Percentiles rank a stretch among this genome's conserved stretches.
These are phyloP conservation scores for Heliconius ethilla DNA, from an alignment of 2,888 invertebrate genomes.

Conservation along the genomic window DNA sequence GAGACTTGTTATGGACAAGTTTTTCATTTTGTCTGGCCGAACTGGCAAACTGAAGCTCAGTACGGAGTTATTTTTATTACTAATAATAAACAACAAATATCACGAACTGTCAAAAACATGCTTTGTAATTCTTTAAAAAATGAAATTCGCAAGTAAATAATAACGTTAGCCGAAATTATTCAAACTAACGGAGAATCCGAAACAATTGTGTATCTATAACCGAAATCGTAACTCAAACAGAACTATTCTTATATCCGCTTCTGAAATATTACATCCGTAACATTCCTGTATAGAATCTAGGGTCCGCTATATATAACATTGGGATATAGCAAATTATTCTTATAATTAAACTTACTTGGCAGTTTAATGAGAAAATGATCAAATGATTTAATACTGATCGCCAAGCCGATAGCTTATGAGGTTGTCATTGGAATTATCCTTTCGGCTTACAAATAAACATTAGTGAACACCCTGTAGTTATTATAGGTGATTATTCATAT, in stretches of 20 bases:
- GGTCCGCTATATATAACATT: slow-evolving; percentile 56
- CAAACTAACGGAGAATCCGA: neutral
- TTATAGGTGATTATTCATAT: slow-evolving; percentile 30
- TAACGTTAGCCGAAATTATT: neutral
- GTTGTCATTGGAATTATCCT: slow-evolving; percentile 30
- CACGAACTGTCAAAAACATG: neutral
- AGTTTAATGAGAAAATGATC: slow-evolving; percentile 52
- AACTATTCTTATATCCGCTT: neutral
- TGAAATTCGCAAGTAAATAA: neutral
- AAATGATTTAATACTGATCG: slow-evolving; percentile 73
- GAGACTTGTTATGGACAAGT: too few species aligned
- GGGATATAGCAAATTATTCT: slow-evolving; percentile 53
- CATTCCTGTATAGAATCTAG: slow-evolving; percentile 52
- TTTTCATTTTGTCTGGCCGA: neutral
- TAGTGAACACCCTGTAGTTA: slow-evolving; percentile 37
- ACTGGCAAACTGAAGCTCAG: neutral
- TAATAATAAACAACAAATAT: neutral
- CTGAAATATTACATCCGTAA: neutral
- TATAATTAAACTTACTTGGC: slow-evolving; percentile 62
- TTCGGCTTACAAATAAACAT: slow-evolving; percentile 17
- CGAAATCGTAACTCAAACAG: neutral
- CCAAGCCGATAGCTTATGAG: slow-evolving; percentile 63
- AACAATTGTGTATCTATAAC: neutral
- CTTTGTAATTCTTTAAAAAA: neutral
- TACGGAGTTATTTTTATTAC: too few species aligned